A percentile compares a stretch with the other conserved stretches of the same genome.
These are phyloP conservation scores for Sphenopsis melanotis DNA, from an alignment of 2,797 vertebrate species.

Conservation along the genomic window DNA sequence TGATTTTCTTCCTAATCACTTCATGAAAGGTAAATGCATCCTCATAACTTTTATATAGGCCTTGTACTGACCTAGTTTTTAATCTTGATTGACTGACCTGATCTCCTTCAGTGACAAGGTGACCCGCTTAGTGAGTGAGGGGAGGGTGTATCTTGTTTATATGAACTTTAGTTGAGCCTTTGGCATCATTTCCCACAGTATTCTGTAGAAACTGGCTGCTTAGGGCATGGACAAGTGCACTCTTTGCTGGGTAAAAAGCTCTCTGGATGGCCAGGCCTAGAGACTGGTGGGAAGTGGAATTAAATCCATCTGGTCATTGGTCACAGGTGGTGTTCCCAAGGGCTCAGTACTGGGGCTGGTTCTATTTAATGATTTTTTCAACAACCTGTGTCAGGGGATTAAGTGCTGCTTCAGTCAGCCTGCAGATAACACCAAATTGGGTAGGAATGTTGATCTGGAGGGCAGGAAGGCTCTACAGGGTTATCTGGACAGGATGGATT, in stretches of 20 bases:
- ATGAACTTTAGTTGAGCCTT: background rate
- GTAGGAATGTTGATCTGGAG: background rate
- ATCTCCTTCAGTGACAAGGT: background rate
- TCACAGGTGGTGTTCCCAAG: background rate
- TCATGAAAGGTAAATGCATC: background rate
- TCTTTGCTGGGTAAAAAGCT: background rate
- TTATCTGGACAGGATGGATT: background rate
- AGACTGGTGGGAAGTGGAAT: background rate
- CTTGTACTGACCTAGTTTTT: background rate
- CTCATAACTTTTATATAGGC: background rate
- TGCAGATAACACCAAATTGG: background rate
- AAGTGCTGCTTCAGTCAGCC: background rate
- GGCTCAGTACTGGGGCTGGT: background rate
- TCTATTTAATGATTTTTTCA: background rate
- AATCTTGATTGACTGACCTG: background rate
- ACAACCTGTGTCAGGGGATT: rapidly evolving
- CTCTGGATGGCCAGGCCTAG: background rate
- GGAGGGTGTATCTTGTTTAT: background rate
- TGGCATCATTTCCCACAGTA: background rate
- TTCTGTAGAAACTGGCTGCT: background rate
- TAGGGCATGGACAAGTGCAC: background rate
- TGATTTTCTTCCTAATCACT: background rate
- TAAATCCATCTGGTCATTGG: background rate
- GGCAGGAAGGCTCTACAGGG: background rate
- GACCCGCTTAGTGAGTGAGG: background rate